A percentile compares a stretch with the other conserved stretches of the same genome.
phyloP scores from a whole-genome alignment of 1,140 invertebrate genomes.

The Papilio polyxenes region DNA sequence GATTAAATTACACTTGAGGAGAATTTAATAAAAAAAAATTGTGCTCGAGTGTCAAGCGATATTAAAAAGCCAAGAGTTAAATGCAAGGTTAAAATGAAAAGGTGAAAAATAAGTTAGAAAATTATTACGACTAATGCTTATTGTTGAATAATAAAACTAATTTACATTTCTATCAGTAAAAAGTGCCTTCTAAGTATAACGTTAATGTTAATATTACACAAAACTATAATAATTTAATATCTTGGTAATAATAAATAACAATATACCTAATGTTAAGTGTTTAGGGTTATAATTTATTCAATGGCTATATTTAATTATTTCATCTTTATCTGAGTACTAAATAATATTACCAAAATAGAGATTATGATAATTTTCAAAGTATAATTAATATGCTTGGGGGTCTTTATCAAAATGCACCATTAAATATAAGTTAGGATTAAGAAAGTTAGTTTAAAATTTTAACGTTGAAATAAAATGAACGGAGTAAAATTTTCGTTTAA shows the following conservation, averaged over 20 bases:
- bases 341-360: too few species aligned
- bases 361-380: too few species aligned
- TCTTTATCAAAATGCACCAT: neutral
- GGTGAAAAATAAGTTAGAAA: neutral
- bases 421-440: neutral
- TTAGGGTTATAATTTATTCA: neutral
- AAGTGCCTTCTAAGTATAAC: too few species aligned
- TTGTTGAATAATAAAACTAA: too few species aligned
- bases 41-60: conserved; percentile 8
- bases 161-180: too few species aligned
- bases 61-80: neutral
- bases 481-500: neutral
- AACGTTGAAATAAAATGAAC: neutral
- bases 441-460: neutral
- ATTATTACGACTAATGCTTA: neutral
- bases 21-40: conserved; percentile 9
- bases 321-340: neutral
- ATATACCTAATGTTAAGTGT: too few species aligned
- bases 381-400: neutral
- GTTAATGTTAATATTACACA: too few species aligned
- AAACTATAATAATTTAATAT: neutral
- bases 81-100: neutral
- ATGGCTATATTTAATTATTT: neutral
- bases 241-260: neutral
- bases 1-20: neutral